Evolutionary conservation across 2,797 vertebrate species (phyloP).

Genomic region (Myripristis murdjan): DNA sequence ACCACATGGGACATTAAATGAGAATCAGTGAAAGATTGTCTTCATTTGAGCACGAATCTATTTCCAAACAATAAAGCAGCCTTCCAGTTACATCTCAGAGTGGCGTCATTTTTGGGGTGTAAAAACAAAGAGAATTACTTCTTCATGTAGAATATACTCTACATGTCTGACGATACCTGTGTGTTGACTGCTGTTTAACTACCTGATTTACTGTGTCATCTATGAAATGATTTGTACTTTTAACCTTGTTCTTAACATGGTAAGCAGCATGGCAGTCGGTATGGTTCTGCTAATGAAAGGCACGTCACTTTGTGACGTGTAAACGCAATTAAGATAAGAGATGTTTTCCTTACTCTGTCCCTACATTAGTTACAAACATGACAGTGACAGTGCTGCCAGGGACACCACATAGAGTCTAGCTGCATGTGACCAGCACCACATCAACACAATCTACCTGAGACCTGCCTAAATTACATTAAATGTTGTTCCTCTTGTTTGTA

Average conservation of each 20-base stretch:
- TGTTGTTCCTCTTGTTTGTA: not conserved
- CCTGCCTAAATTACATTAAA: not conserved
- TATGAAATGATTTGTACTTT: not conserved
- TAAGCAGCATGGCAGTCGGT: not conserved
- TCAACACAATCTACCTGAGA: not conserved
- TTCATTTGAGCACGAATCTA: slow-evolving; percentile 91
- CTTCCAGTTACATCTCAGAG: slow-evolving; percentile 86
- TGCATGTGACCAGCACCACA: slow-evolving; percentile 5
- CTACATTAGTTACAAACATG: slow-evolving; percentile 3
- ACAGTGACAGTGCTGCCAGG: slow-evolving; percentile 3
- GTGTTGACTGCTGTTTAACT: not conserved
- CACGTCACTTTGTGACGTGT: not conserved
- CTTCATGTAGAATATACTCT: slow-evolving; percentile 20
- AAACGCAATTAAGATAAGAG: no score
- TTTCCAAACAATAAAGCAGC: slow-evolving; percentile 92
- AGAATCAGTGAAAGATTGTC: slow-evolving; percentile 88
- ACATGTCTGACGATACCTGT: slow-evolving; percentile 2
- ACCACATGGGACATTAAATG: slow-evolving; percentile 84
- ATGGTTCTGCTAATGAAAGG: not conserved
- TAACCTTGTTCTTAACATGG: not conserved
- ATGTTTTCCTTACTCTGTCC: not conserved
- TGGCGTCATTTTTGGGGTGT: slow-evolving; percentile 76
- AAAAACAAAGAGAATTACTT: slow-evolving; percentile 26
- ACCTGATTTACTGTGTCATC: not conserved
- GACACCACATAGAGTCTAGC: not conserved